Evolutionary conservation across 2,888 invertebrate species (phyloP), one percentile per base, ranked within the genome.

Genomic region (Branchellion lobata): DNA sequence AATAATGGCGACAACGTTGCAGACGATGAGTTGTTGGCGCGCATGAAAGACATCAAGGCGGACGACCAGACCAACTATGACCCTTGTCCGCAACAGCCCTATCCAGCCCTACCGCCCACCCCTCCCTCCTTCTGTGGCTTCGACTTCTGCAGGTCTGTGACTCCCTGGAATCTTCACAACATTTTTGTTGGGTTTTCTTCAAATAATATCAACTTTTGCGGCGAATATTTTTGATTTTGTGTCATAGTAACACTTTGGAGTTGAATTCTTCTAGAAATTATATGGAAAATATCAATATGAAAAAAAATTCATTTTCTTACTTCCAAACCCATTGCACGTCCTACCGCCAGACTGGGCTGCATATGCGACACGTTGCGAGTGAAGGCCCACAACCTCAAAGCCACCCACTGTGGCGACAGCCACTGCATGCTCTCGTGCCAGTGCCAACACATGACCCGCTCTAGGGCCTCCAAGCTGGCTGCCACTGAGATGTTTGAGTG

Each of bases 391-490:
- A 69, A 69, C 34, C 14, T 69, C 5, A 34, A 29, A 29, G 57
- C 34, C 24, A 53, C 51, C 8, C 77, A 77, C 77, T 77, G 77
- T 33, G 31, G 77, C n/a, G 24, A 65, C 21, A 18, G 18, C 34
- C 77, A 77, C 21, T 77, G 77, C 65, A 77, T 77, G 77, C 57
- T 77, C n/a, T 65, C 65, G n/a, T 77, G 77, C 33, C 77, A 77
- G 31, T 77, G 77, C 65, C 77, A 77, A 29, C 77, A 77, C 40
- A 34, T 77, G 36, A 77, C 77, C 5, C 51, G 77, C 14, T 61
- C 77, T 24, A 77, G 65, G 65, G 77, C 77, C 34, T 31, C 61
- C 61, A 57, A 57, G 61, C 61, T 57, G 61, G 61, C 14, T 5
- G 61, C 61, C 61, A 57, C 61, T 18, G 61, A 57, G 21, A 57